Evolutionary conservation across 1,140 invertebrate genomes (phyloP).

Genomic region (Kradibia gibbosae): DNA sequence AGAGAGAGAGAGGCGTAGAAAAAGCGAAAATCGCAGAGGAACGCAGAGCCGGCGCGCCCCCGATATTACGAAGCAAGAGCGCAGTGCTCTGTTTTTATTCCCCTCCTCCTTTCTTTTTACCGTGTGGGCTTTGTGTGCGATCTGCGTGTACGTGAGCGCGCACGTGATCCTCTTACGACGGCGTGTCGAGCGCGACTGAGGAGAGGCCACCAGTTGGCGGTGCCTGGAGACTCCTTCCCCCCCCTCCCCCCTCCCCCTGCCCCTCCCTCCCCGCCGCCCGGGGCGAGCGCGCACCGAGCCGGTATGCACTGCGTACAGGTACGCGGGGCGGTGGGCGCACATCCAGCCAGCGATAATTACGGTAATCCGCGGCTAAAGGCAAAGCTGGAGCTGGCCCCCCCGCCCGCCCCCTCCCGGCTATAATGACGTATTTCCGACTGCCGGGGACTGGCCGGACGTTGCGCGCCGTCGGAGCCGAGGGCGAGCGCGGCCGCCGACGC

Average conservation of each 20-base stretch:
- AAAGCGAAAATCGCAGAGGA: not conserved
- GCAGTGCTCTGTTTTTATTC: not conserved
- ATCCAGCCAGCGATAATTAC: not conserved
- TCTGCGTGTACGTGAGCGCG: not conserved
- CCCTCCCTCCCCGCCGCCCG: not conserved
- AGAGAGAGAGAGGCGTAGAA: too few species aligned
- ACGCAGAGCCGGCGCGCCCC: not conserved
- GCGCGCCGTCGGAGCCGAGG: too few species aligned
- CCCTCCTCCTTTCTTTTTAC: not conserved
- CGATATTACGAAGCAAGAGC: not conserved
- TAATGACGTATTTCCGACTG: too few species aligned
- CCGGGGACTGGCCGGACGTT: too few species aligned
- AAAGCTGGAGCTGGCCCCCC: too few species aligned
- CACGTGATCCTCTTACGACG: conserved; percentile 59
- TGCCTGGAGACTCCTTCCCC: not conserved
- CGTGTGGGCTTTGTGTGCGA: not conserved
- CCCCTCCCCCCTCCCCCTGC: not conserved
- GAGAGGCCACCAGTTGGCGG: not conserved
- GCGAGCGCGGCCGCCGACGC: too few species aligned
- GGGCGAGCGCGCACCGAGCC: not conserved
- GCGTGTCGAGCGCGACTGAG: conserved; percentile 66
- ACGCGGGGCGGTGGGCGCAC: not conserved
- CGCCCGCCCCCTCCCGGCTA: too few species aligned
- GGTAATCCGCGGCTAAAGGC: too few species aligned
- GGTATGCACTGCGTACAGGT: not conserved